Base-by-base conservation (phyloP, 2,113 vertebrate species). In the Cyanoliseus patagonus region DNA sequence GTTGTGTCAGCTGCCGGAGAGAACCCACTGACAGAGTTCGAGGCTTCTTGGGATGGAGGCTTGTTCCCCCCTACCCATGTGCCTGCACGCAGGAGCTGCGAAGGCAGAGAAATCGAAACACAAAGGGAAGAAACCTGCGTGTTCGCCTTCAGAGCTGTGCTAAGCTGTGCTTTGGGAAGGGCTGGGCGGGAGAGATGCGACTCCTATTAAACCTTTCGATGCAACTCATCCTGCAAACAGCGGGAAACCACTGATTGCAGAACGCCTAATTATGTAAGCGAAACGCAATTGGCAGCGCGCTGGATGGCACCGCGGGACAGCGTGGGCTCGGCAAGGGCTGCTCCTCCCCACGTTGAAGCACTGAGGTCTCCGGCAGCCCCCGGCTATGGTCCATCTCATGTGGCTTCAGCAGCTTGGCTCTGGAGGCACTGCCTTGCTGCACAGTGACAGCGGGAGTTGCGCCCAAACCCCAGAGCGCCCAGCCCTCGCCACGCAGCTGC, bases 111-210 rank as follows among this genome's bases (percentile, higher is more conserved):
- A 31, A 44, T 10, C 14, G 19, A 5, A 47, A 2, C 2, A 3
- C 16, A 24, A 4, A 61, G n/a, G 39, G 20, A 12, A 14, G 0
- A 3, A 23, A 28, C 3, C 6, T 3, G 0, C 8, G 24, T 1
- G 9, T 3, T 25, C 11, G 33, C 7, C 49, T 3, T 17, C 57
- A 46, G 8, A 33, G 41, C 20, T 1, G 10, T 6, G 52, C 62
- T 25, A 10, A 66, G 6, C 23, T 2, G 8, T 1, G 9, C 57
- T 37, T 17, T 3, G 39, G 51, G 31, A 53, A 7, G 5, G 64
- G 78, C 35, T 1, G 17, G 28, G 30, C 5, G 20, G 52, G 51
- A 33, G 61, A 44, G 44, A 23, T 9, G 9, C 0, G 1, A 3
- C 30, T 31, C 6, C 1, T 1, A 5, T 13, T 37, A 44, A 66